A percentile compares a stretch with the other conserved stretches of the same genome.
Conservation (phyloP, 1,140 invertebrate genomes). For the Eurosta solidaginis region DNA sequence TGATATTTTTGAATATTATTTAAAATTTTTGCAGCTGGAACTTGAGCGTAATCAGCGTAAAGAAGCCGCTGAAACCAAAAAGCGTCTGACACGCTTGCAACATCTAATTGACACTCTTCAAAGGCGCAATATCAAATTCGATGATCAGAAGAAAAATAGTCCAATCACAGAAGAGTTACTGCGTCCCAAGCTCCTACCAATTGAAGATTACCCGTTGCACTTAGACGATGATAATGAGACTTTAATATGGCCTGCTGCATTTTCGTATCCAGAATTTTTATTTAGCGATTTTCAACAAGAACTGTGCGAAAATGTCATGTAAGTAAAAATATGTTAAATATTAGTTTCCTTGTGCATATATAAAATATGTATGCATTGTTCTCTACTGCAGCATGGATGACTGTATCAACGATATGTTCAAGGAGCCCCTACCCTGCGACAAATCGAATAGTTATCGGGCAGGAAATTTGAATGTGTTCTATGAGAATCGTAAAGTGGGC, state of each 20-base stretch:
- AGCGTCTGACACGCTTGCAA: slow-evolving; percentile 59
- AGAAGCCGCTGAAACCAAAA: slow-evolving; percentile 63
- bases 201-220: slow-evolving; percentile 52
- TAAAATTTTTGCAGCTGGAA: slow-evolving; percentile 60
- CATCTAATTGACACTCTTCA: slow-evolving; percentile 56
- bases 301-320: slow-evolving; percentile 73
- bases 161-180: slow-evolving; percentile 59
- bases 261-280: slow-evolving; percentile 81
- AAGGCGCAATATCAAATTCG: slow-evolving; percentile 66
- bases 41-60: slow-evolving; percentile 68
- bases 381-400: slow-evolving; percentile 67
- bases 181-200: slow-evolving; percentile 57
- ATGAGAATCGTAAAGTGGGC: slow-evolving; percentile 72
- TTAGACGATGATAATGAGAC: slow-evolving; percentile 60
- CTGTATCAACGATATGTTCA: slow-evolving; percentile 76
- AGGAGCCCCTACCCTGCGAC: slow-evolving; percentile 77
- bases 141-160: slow-evolving; percentile 59
- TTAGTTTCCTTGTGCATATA: neutral
- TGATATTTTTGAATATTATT: neutral
- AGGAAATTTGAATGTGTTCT: slow-evolving; percentile 76
- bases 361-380: neutral
- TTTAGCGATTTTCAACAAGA: slow-evolving; percentile 75
- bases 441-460: slow-evolving; percentile 69
- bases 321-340: neutral
- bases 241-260: slow-evolving; percentile 80